phyloP scores from a whole-genome alignment of 2,888 invertebrate genomes.

The Athalia cordata region DNA sequence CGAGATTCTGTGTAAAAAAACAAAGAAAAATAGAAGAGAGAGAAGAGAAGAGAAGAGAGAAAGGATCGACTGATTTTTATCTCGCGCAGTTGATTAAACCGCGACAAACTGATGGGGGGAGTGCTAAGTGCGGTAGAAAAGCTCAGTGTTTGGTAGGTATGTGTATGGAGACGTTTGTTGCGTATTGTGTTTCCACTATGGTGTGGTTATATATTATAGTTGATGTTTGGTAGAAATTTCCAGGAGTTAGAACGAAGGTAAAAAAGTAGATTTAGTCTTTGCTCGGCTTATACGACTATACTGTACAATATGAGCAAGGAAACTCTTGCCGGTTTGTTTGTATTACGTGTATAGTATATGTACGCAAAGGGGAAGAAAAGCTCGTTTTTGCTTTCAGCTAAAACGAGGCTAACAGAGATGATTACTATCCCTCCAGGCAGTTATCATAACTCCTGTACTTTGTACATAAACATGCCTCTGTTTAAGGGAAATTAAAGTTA shows the following conservation, averaged over 20 bases:
- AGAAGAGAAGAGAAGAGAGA: too few species aligned
- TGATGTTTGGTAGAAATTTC: too few species aligned
- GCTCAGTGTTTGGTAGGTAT: slow-evolving; percentile 16
- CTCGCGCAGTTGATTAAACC: not conserved
- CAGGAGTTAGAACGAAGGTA: not conserved
- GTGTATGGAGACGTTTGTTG: not conserved
- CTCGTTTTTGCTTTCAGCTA: slow-evolving; percentile 6
- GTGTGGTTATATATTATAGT: not conserved
- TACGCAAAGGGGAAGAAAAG: too few species aligned
- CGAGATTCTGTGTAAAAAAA: too few species aligned
- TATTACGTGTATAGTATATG: too few species aligned
- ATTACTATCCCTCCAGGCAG: slow-evolving; percentile 33
- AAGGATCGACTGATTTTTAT: too few species aligned
- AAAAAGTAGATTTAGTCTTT: slow-evolving; percentile 20
- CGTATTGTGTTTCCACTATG: slow-evolving; percentile 3
- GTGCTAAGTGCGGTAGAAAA: not conserved
- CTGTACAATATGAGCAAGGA: not conserved
- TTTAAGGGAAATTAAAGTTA: slow-evolving; percentile 7
- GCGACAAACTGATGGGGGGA: not conserved
- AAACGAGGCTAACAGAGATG: slow-evolving; percentile 37
- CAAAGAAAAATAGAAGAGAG: too few species aligned
- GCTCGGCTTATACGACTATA: not conserved
- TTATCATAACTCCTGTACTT: slow-evolving; percentile 39
- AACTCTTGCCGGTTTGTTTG: not conserved
- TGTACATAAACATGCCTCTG: slow-evolving; percentile 35